Percentiles rank a stretch among this genome's conserved stretches.
These are phyloP conservation scores for Hydractinia echinata DNA, from an alignment of 30 jellyfish, hydroid and myxozoan species.

Conservation along the genomic window DNA sequence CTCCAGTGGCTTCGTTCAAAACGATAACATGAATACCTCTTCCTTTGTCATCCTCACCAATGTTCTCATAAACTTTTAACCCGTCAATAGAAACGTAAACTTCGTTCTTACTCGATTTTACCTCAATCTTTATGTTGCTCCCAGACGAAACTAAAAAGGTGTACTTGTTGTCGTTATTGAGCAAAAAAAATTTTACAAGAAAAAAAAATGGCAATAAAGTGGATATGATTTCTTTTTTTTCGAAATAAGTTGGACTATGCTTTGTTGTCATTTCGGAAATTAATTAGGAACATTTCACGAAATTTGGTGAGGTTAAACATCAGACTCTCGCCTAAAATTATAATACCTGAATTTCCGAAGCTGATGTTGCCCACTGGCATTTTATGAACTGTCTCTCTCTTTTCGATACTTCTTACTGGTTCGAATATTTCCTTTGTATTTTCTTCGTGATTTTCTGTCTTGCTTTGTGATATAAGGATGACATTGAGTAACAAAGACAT, in stretches of 20 bases:
- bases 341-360: neutral
- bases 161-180: neutral
- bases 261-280: no score
- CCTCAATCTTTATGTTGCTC: slow-evolving; percentile 47
- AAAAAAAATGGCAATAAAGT: neutral
- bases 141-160: slow-evolving; percentile 7
- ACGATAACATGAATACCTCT: slow-evolving; percentile 91
- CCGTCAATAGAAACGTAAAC: slow-evolving; percentile 96
- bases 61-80: slow-evolving; percentile 65
- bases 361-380: slow-evolving; percentile 23
- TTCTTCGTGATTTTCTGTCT: no score
- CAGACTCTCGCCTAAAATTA: neutral
- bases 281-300: no score
- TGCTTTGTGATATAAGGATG: slow-evolving; percentile 35
- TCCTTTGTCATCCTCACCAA: slow-evolving; percentile 45
- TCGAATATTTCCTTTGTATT: slow-evolving; percentile 62
- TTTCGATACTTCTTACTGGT: slow-evolving; percentile 15
- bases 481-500: slow-evolving; percentile 77
- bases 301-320: no score
- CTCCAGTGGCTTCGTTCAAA: slow-evolving; percentile 80
- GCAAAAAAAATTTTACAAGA: neutral
- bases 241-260: neutral
- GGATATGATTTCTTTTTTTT: neutral
- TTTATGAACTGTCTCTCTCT: neutral
- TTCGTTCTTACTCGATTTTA: slow-evolving; percentile 64